Base-by-base conservation (phyloP, 2,888 invertebrate genomes). In the Mycalesis mineus region DNA sequence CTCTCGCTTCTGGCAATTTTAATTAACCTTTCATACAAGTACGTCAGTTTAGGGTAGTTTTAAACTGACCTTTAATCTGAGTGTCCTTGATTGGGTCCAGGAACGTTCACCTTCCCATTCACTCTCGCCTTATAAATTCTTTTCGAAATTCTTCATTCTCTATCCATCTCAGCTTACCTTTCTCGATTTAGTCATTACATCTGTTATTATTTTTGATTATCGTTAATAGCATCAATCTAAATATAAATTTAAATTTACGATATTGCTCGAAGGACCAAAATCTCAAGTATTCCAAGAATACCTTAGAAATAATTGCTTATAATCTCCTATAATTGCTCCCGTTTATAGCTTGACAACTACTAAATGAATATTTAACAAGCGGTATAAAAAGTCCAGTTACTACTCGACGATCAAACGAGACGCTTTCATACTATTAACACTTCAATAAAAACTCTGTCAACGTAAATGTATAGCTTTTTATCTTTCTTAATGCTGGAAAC, bases 361-460 rank as follows among this genome's bases (percentile, higher is more conserved):
- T 45, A 39, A 14, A 45, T 47, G 37, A 45, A 45, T 37, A 45
- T 29, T 36, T 37, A 8, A 31, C 40, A 45, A 29, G 29, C 39
- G 37, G 9, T 41, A 47, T 55, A 40, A 55, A 52, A 55, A 9
- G 15, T 28, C 33, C 7, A 41, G 29, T 37, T 60, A 41, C 57
- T 47, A 41, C 41, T 9, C 44, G 44, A 14, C n/a, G 39, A 41
- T 54, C 54, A 45, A 55, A 57, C 54, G 37, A 47, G 54, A 41
- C 41, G 57, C 49, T 45, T 40, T 57, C 36, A 51, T 51, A 57
- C 50, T 57, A 60, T 60, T 60, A 60, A 45, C 47, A 55, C 57
- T 45, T 60, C 57, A 57, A 60, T 61, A 61, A 61, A 61, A 61
- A 61, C 57, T 49, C 50, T 15, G 50, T 47, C 14, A 47, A 55